Evolutionary conservation across 2,113 vertebrate species (phyloP), one percentile per base, ranked within the genome.

Genomic region (Lophochroa leadbeateri): DNA sequence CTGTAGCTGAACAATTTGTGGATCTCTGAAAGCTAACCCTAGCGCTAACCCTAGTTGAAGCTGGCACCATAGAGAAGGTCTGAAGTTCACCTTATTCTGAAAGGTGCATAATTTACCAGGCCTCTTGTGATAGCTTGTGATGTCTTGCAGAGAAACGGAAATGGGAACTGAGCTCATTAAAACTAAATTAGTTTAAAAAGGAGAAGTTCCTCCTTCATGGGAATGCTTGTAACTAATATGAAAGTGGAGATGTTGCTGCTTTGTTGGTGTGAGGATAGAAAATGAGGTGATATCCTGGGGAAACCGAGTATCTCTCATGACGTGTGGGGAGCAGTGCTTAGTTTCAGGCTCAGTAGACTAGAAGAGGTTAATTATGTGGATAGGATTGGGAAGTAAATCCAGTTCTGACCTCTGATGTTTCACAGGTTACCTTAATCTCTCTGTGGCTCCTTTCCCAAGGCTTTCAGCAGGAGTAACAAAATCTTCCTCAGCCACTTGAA

Each of bases 51-150:
- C n/a, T n/a, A n/a, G n/a, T n/a, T n/a, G n/a, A n/a, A n/a, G n/a
- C n/a, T n/a, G n/a, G n/a, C n/a, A n/a, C n/a, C n/a, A n/a, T n/a
- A n/a, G n/a, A n/a, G n/a, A 0, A 52, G 78, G 46, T 74, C 27
- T 94, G 86, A 89, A 93, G 77, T 96, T 95, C 91, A 94, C 57
- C 47, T 92, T 92, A 44, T 79, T 57, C 86, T 75, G 71, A 84
- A 90, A 94, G 80, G 96, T 76, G 52, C 80, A 35, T 85, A 86
- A 91, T 95, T 91, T 92, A 65, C 37, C 68, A 63, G 86, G 72
- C 61, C 94, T 92, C 84, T 82, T 72, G 84, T 58, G 90, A 94
- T 49, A 90, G 39, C 39, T 39, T 39, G 39, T 39, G 39, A 39
- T 39, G 39, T 39, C 39, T 39, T 39, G 10, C 69, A 49, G 72